Conservation (phyloP, 2,797 vertebrate species). For the Zalophus californianus region DNA sequence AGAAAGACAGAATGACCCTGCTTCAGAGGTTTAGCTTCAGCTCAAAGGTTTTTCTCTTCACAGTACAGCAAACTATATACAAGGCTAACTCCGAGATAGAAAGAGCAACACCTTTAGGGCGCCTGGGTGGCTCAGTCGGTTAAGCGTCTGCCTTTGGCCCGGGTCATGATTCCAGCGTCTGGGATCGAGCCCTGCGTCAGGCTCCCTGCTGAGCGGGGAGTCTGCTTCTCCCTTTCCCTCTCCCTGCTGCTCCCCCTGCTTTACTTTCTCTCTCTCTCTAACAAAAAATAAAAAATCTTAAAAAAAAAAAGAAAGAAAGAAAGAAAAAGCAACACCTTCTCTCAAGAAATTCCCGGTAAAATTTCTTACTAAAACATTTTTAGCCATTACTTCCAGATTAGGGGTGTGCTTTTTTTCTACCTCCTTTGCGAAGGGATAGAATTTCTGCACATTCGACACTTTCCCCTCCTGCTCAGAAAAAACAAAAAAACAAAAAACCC, state of each 20-base stretch:
- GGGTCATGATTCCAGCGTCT: no score
- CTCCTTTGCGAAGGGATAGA: background rate
- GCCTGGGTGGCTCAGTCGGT: no score
- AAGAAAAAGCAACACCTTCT: background rate
- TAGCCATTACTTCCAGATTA: background rate
- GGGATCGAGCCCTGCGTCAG: no score
- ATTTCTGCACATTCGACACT: constrained; percentile 13
- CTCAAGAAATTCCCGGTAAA: background rate
- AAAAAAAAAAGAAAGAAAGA: no score
- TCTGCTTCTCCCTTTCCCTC: no score
- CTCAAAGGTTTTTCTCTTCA: background rate
- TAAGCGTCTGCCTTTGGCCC: no score
- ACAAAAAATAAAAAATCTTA: no score
- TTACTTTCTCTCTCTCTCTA: no score
- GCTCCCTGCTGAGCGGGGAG: no score
- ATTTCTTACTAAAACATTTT: background rate
- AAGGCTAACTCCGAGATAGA: background rate
- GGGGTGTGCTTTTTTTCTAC: background rate
- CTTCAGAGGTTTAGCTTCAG: background rate
- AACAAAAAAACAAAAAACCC: background rate
- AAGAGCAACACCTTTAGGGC: background rate
- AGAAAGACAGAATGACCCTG: background rate
- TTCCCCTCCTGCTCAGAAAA: constrained; percentile 28
- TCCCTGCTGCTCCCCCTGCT: no score
- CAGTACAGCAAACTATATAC: fast-evolving